Evolutionary conservation across 2,888 invertebrate genomes (phyloP).

Genomic region (Oscheius sp.): DNA sequence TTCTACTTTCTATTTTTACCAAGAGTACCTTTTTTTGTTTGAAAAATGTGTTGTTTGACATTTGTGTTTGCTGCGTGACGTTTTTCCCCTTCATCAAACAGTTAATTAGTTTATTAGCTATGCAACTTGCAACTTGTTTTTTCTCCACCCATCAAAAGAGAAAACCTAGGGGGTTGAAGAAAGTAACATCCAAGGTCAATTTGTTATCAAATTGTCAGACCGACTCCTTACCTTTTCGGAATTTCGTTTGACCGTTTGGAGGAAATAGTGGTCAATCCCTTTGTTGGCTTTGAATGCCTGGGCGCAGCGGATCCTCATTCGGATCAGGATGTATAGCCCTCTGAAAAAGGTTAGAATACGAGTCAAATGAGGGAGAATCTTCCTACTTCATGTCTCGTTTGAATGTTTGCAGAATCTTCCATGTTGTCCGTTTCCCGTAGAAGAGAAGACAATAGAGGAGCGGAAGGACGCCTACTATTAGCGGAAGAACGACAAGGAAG

Average conservation of each 20-base stretch:
- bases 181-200: too few species aligned
- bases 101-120: not conserved
- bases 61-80: too few species aligned
- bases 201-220: too few species aligned
- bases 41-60: not conserved
- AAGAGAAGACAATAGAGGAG: not conserved
- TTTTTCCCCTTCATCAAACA: not conserved
- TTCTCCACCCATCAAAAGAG: too few species aligned
- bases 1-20: too few species aligned
- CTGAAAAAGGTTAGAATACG: not conserved
- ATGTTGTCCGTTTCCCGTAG: slow-evolving; percentile 7
- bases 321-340: slow-evolving; percentile 26
- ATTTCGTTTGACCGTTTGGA: slow-evolving; percentile 24
- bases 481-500: not conserved
- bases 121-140: not conserved
- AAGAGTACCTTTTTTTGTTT: not conserved
- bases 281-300: slow-evolving; percentile 17
- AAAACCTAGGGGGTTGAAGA: too few species aligned
- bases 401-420: not conserved
- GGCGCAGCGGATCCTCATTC: slow-evolving; percentile 22
- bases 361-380: not conserved
- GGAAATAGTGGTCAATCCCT: slow-evolving; percentile 28
- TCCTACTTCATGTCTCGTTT: slow-evolving; percentile 13
- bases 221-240: slow-evolving; percentile 22
- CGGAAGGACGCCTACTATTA: not conserved